Base-by-base conservation (phyloP, 2,888 invertebrate species). In the Encarsia formosa region DNA sequence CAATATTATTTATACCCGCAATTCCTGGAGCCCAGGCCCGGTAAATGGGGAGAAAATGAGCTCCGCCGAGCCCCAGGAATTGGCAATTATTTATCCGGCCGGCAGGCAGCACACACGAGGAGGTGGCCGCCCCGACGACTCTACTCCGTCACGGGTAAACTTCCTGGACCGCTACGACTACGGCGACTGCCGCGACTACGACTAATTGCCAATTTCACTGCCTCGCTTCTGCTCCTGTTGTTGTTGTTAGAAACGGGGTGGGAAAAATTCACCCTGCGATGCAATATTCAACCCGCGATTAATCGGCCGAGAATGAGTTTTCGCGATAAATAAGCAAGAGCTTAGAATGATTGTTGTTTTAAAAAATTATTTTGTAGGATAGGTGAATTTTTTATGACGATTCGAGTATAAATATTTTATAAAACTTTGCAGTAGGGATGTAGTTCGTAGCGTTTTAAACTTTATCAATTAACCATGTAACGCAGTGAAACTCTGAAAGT, bases 51-150 rank as follows among this genome's bases (percentile, higher is more conserved):
- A 29, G 38, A 40, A 42, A 52, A 46, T 34, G 50, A 44, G 49
- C 35, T 23, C 29, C 31, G 15, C 15, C 22, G 29, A 41, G 49
- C 50, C 26, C 61, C 49, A 52, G 59, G 57, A 61, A 65, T 65
- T 64, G 65, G 49, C 64, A 65, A 66, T 66, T 66, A 66, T 66
- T 66, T 66, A 66, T 64, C 63, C 62, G 47, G 39, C 44, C 24
- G 6, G 23, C 29, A 16, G 40, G 24, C 47, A 24, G 32, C 39
- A 38, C 6, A 37, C 5, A 20, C 1, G 58, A 59, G 60, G n/a
- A 15, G 13, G 24, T 5, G 19, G 22, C 11, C n/a, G 11, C 19
- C 23, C 32, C 8, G 5, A 15, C 22, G 18, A 43, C 20, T 3
- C 6, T n/a, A n/a, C n/a, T n/a, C n/a, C n/a, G n/a, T n/a, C n/a